Evolutionary conservation across 1,140 invertebrate species (phyloP).

Genomic region (Ephestia elutella): DNA sequence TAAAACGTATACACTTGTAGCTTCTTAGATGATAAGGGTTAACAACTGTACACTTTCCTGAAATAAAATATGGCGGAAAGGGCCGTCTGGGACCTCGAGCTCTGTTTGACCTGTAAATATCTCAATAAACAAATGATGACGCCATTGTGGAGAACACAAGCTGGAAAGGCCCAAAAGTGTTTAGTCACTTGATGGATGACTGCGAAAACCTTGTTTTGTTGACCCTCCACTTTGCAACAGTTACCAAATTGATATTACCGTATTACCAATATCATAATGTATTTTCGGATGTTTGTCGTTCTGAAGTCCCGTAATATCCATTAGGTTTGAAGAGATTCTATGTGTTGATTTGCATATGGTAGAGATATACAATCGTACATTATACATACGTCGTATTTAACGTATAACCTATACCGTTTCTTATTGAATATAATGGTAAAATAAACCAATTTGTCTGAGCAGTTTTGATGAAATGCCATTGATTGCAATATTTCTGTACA

Average conservation of each 20-base stretch:
- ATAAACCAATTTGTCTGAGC: no score
- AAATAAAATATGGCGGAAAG: neutral
- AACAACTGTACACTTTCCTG: neutral
- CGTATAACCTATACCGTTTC: no score
- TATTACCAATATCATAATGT: conserved; percentile 2
- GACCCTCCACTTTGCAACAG: neutral
- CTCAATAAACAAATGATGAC: neutral
- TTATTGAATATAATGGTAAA: no score
- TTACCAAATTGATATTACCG: neutral
- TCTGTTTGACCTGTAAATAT: neutral
- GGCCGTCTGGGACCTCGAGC: no score
- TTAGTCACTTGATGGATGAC: neutral
- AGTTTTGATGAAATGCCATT: no score
- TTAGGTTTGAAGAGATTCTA: neutral
- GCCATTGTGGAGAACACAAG: neutral
- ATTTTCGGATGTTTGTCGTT: neutral
- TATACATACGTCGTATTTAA: no score
- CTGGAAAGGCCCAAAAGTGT: neutral
- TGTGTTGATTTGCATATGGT: no score
- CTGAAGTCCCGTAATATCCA: neutral
- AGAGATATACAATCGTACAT: no score
- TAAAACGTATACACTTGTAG: no score
- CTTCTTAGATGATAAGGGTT: no score
- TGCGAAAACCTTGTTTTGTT: neutral
- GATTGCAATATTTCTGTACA: no score